Evolutionary conservation across 1,140 invertebrate genomes (phyloP).

Genomic region (Nymphalis io): DNA sequence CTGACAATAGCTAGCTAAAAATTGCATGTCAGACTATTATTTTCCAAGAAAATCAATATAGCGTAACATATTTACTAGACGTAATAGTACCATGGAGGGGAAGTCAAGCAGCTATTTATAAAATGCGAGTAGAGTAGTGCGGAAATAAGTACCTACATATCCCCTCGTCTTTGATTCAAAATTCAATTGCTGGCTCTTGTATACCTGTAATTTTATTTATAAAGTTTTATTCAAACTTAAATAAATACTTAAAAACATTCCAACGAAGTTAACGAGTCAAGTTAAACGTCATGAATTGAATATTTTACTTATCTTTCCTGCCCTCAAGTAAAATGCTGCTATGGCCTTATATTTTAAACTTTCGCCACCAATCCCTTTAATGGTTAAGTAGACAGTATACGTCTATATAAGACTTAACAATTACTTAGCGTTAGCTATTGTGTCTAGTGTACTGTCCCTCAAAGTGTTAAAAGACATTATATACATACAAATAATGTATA

Average conservation of each 20-base stretch:
- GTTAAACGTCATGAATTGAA: neutral
- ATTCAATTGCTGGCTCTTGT: neutral
- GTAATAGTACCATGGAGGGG: neutral
- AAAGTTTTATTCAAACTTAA: neutral
- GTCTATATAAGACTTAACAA: too few species aligned
- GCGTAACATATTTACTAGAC: slow-evolving; percentile 2
- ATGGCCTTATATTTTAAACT: too few species aligned
- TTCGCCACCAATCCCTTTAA: too few species aligned
- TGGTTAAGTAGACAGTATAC: too few species aligned
- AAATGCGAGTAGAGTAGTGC: neutral
- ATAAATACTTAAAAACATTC: neutral
- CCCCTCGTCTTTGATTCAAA: slow-evolving; percentile 9
- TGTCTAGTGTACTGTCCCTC: too few species aligned
- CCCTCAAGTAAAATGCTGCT: too few species aligned
- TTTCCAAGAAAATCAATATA: slow-evolving; percentile 4
- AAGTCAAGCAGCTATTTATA: neutral
- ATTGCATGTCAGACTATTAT: neutral
- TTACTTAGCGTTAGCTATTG: too few species aligned
- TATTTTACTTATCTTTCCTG: neutral
- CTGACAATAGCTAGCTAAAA: neutral
- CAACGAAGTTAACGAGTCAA: neutral
- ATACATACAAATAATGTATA: too few species aligned
- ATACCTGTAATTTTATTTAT: slow-evolving; percentile 2
- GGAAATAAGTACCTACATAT: neutral
- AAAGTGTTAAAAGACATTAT: too few species aligned